Evolutionary conservation across 2,113 vertebrate species (phyloP).

Genomic region (Lepidothrix coronata): DNA sequence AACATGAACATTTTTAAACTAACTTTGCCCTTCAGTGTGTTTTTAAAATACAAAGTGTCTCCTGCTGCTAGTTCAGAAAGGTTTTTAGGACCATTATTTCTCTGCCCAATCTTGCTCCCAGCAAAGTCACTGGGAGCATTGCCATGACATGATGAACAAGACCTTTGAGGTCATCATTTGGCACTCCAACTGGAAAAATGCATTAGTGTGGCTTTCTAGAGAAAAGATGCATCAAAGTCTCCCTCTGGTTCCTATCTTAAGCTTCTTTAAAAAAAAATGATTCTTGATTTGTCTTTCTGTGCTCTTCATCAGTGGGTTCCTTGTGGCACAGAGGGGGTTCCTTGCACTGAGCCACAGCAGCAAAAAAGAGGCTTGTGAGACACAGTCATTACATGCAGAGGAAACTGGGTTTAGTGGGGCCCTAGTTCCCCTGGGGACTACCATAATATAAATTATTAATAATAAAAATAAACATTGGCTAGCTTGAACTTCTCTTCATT

Average conservation of each 20-base stretch:
- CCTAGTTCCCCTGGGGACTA: constrained; percentile 1
- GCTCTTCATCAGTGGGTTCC: not conserved
- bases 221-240: not conserved
- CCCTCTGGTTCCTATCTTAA: not conserved
- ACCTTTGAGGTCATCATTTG: not conserved
- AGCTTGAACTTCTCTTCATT: constrained; percentile 50
- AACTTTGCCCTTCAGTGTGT: not conserved
- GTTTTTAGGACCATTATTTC: not conserved
- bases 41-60: not conserved
- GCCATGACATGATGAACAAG: not conserved
- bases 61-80: not conserved
- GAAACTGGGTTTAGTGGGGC: constrained; percentile 36
- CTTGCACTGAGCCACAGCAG: not conserved
- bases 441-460: constrained; percentile 64
- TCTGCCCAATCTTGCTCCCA: not conserved
- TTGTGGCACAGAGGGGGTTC: not conserved
- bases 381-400: not conserved
- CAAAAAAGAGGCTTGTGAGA: not conserved
- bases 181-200: constrained; percentile 7
- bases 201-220: not conserved
- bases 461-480: constrained; percentile 64
- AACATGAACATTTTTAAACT: not conserved
- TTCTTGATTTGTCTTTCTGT: not conserved
- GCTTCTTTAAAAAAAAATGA: not conserved
- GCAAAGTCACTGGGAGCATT: not conserved